phyloP scores from a whole-genome alignment of 2,888 invertebrate genomes.

The Chymomyza amoena region DNA sequence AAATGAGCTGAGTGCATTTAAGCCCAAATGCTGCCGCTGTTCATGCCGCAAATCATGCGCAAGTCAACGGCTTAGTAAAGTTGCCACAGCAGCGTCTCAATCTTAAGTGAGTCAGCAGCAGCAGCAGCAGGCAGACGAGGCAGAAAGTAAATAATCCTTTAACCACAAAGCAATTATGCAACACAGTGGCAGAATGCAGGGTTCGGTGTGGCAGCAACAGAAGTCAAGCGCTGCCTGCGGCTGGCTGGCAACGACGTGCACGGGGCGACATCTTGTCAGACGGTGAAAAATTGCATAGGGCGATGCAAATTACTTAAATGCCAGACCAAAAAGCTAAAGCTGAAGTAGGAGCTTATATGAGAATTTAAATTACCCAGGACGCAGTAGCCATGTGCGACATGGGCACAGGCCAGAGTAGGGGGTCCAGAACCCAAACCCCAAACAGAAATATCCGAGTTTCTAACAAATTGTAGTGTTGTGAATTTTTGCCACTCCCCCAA shows the following conservation, averaged over 20 bases:
- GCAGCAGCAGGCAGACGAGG: conserved; percentile 8
- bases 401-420: too few species aligned
- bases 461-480: too few species aligned
- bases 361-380: conserved; percentile 36
- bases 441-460: too few species aligned
- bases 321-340: conserved; percentile 21
- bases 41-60: conserved; percentile 55
- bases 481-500: too few species aligned
- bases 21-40: conserved; percentile 37
- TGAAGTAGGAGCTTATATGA: conserved; percentile 22
- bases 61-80: conserved; percentile 60
- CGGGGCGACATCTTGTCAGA: conserved; percentile 65
- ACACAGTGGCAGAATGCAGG: conserved; percentile 32
- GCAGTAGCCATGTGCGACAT: background rate
- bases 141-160: conserved; percentile 50
- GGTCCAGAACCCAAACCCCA: too few species aligned
- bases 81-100: conserved; percentile 20
- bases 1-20: conserved; percentile 72
- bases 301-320: conserved; percentile 63
- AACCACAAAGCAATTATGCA: conserved; percentile 72
- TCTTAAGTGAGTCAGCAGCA: conserved; percentile 62
- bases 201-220: conserved; percentile 13
- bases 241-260: background rate
- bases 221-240: background rate
- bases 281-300: conserved; percentile 62